These are phyloP conservation scores for Pocota personata DNA, from an alignment of 2,888 invertebrate species.

Conservation along the genomic window DNA sequence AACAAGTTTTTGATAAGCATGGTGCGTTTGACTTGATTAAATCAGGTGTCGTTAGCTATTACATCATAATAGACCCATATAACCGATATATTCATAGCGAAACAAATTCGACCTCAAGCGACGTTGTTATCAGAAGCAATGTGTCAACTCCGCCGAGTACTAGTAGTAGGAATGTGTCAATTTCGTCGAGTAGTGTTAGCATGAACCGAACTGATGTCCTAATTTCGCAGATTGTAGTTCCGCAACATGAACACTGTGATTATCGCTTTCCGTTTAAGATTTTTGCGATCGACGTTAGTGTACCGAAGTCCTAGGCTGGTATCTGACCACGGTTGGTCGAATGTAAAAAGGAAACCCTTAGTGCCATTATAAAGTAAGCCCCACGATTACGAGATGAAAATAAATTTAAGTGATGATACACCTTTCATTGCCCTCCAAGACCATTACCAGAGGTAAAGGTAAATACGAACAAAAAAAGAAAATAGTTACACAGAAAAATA, in stretches of 20 bases:
- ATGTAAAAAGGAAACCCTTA: not conserved
- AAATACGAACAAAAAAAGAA: constrained; percentile 48
- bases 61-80: not conserved
- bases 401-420: not conserved
- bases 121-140: too few species aligned
- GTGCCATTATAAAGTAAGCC: not conserved
- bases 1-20: not conserved
- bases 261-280: not conserved
- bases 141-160: too few species aligned
- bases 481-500: constrained; percentile 41
- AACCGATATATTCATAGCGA: too few species aligned
- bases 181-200: not conserved
- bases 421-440: constrained; percentile 2
- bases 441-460: constrained; percentile 8
- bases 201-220: not conserved
- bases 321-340: not conserved
- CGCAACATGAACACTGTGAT: not conserved
- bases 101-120: too few species aligned
- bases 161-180: too few species aligned
- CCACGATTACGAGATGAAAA: too few species aligned
- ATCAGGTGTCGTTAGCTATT: not conserved
- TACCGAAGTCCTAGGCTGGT: not conserved
- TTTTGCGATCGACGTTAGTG: not conserved
- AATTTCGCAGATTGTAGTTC: not conserved
- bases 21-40: constrained; percentile 3